Evolutionary conservation across 2,113 vertebrate genomes (phyloP), one percentile per base, ranked within the genome.

Genomic region (Vulpes vulpes): DNA sequence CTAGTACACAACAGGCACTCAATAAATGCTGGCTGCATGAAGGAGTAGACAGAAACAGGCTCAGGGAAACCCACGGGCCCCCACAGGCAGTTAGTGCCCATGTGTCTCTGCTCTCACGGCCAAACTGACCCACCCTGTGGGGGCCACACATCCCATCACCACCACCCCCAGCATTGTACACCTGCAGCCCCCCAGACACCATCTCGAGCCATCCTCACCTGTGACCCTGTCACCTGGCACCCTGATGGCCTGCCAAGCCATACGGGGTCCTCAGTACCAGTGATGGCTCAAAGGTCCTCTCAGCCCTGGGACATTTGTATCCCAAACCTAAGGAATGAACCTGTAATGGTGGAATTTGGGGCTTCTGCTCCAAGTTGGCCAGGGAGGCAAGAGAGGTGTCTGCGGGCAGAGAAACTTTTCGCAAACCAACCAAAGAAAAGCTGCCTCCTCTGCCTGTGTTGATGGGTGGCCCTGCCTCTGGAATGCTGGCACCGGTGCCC

Each of bases 321-420:
- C 80, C 53, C 30, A 73, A 88, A 53, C 74, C 84, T 71, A 85
- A 95, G 59, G 57, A 76, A 92, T 67, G 69, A 64, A 65, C 25
- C 17, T 55, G 0, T 86, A 23, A 90, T 16, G 35, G 78, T 62
- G 62, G 64, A 85, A 91, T 93, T 57, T 89, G 69, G 93, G 96
- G 59, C 84, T 81, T 95, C 38, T 51, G 27, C 19, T 60, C 73
- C 74, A n/a, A 55, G 11, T 27, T 15, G 81, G 43, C 85, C 81
- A 35, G 19, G 20, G 17, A 93, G 71, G 76, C 69, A 64, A 19
- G 76, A 94, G 91, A 96, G 85, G 65, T 74, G 51, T 67, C 86
- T 94, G 78, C 1, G 57, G 76, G 78, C 65, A 74, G 11, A 62
- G 87, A 95, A 35, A n/a, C 43, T 32, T 74, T 43, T 79, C 67